phyloP scores from a whole-genome alignment of 2,888 invertebrate species.

The Graphium colonna region DNA sequence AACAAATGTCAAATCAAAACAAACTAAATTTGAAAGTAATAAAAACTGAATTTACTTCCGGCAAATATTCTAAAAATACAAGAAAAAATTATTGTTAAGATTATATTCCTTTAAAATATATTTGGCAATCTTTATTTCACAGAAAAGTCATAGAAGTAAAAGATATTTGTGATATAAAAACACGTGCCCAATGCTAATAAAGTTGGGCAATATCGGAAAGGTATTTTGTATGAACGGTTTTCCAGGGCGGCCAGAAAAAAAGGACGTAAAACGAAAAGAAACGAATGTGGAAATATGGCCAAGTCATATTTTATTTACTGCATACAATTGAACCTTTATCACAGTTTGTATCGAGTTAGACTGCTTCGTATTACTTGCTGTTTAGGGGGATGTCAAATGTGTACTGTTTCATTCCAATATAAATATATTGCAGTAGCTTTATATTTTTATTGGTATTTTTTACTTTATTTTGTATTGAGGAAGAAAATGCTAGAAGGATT shows the following conservation, averaged over 20 bases:
- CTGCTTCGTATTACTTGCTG: slow-evolving; percentile 58
- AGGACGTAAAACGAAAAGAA: slow-evolving; percentile 72
- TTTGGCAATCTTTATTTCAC: slow-evolving; percentile 64
- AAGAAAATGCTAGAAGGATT: not conserved
- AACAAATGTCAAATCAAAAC: too few relatives aligned
- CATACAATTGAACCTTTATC: slow-evolving; percentile 78
- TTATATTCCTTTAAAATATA: slow-evolving; percentile 44
- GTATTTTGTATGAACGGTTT: slow-evolving; percentile 77
- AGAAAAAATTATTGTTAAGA: too few relatives aligned
- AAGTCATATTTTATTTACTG: slow-evolving; percentile 80
- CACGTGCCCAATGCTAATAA: slow-evolving; percentile 76
- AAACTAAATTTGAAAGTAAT: too few relatives aligned
- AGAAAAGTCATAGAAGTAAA: slow-evolving; percentile 59
- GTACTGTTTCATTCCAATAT: slow-evolving; percentile 34
- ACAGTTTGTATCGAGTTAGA: slow-evolving; percentile 71
- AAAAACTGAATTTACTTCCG: too few relatives aligned
- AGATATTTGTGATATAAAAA: slow-evolving; percentile 73
- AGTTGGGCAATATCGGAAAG: slow-evolving; percentile 74
- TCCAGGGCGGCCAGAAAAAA: slow-evolving; percentile 68
- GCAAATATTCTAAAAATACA: too few relatives aligned
- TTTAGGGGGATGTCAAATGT: slow-evolving; percentile 43
- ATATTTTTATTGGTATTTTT: too few relatives aligned
- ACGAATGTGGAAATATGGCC: slow-evolving; percentile 76
- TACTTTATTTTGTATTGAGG: too few relatives aligned
- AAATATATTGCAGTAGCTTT: slow-evolving; percentile 27